Conservation (phyloP, 2,797 vertebrate species). For the Dromococcyx pavoninus region DNA sequence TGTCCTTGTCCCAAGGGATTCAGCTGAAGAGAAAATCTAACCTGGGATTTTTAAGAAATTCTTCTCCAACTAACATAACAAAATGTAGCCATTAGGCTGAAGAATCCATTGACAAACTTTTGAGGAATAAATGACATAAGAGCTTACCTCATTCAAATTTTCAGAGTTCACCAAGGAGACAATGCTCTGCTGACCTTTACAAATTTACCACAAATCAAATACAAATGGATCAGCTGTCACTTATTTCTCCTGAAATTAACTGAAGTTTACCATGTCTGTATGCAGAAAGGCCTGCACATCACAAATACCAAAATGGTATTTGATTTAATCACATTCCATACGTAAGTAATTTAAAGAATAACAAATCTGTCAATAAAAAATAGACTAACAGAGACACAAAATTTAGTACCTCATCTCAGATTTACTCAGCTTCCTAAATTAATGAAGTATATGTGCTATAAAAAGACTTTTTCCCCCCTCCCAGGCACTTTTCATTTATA, state of each 20-base stretch:
- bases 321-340: slow-evolving; percentile 11
- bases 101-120: not conserved
- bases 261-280: not conserved
- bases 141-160: not conserved
- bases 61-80: not conserved
- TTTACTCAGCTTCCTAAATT: slow-evolving; percentile 6
- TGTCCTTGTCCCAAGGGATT: not conserved
- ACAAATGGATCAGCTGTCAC: not conserved
- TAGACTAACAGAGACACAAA: not conserved
- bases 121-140: not conserved
- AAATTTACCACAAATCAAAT: not conserved
- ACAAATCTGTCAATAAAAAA: slow-evolving; percentile 37
- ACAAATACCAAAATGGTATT: not conserved
- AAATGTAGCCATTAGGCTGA: not conserved
- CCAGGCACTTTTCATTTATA: not conserved
- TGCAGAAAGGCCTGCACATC: not conserved
- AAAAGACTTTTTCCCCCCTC: not conserved
- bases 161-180: not conserved
- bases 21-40: not conserved
- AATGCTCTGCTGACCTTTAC: not conserved
- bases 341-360: slow-evolving; percentile 46
- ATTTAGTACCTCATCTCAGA: not conserved
- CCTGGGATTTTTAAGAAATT: not conserved
- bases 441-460: not conserved
- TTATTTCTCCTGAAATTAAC: not conserved